These are phyloP conservation scores for Cyphomyrus plagiostoma DNA, from an alignment of 2,113 vertebrate species.

Conservation along the genomic window DNA sequence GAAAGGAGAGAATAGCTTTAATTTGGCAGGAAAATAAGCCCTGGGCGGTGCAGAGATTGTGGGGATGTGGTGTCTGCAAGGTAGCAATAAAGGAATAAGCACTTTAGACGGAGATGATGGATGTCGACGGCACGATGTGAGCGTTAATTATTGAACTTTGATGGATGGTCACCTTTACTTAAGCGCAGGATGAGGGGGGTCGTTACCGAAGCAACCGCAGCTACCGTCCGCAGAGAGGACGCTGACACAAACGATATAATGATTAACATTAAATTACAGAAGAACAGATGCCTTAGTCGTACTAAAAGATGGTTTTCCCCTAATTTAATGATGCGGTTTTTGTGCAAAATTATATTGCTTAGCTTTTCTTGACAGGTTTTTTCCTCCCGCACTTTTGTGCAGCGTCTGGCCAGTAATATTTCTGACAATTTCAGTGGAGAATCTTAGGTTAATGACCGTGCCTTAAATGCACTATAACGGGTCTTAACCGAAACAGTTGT, in stretches of 20 bases:
- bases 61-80: constrained; percentile 42
- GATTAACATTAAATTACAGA: background rate
- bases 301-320: background rate
- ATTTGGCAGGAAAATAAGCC: constrained; percentile 29
- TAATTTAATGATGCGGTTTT: background rate
- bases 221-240: background rate
- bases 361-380: background rate
- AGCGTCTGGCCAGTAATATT: background rate
- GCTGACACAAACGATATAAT: background rate
- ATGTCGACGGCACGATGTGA: constrained; percentile 57
- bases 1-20: constrained; percentile 35
- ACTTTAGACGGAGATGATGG: constrained; percentile 49
- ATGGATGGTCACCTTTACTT: constrained; percentile 62
- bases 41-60: constrained; percentile 45
- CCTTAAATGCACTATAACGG: background rate
- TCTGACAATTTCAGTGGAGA: background rate
- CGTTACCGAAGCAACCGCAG: constrained; percentile 47
- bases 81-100: constrained; percentile 28
- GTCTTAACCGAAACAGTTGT: background rate
- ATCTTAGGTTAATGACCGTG: background rate
- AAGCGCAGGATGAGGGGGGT: constrained; percentile 45
- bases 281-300: background rate
- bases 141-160: constrained; percentile 71
- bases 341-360: background rate
- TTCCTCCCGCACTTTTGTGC: background rate